These are phyloP conservation scores for Cancer borealis DNA, from an alignment of 2,888 invertebrate species.

Conservation along the genomic window DNA sequence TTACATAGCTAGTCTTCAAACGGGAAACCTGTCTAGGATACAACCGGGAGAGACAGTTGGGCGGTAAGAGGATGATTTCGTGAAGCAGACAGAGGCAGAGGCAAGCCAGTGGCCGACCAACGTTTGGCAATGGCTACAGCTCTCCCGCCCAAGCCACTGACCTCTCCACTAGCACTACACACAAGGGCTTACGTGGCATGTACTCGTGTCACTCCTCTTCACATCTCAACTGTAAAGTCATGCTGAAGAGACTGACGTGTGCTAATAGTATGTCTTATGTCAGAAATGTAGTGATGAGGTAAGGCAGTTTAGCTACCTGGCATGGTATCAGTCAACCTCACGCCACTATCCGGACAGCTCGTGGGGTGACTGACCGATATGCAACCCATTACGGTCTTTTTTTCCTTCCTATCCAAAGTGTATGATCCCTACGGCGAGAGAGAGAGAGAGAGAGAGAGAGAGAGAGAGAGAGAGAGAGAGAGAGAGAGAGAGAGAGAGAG, in stretches of 20 bases:
- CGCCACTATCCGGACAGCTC: neutral
- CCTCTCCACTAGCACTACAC: neutral
- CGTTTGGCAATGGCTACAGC: neutral
- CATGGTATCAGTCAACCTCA: constrained; percentile 20
- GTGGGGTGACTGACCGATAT: constrained; percentile 30
- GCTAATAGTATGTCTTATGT: neutral
- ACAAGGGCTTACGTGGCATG: neutral
- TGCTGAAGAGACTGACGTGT: neutral
- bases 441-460: constrained; percentile 32
- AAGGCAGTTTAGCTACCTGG: neutral
- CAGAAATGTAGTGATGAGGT: neutral
- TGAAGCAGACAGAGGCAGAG: neutral
- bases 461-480: constrained; percentile 36
- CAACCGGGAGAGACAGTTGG: neutral
- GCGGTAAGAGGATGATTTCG: neutral
- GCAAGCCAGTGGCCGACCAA: neutral
- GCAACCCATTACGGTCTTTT: neutral
- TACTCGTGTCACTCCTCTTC: neutral
- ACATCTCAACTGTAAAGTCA: neutral
- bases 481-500: constrained; percentile 5
- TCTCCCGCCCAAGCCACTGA: neutral
- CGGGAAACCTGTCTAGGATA: too few species aligned
- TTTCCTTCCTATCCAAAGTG: constrained; percentile 12
- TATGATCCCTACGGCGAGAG: neutral
- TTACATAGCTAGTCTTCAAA: too few species aligned